Base-by-base conservation (phyloP, 1,140 invertebrate genomes). In the Formica exsecta region DNA sequence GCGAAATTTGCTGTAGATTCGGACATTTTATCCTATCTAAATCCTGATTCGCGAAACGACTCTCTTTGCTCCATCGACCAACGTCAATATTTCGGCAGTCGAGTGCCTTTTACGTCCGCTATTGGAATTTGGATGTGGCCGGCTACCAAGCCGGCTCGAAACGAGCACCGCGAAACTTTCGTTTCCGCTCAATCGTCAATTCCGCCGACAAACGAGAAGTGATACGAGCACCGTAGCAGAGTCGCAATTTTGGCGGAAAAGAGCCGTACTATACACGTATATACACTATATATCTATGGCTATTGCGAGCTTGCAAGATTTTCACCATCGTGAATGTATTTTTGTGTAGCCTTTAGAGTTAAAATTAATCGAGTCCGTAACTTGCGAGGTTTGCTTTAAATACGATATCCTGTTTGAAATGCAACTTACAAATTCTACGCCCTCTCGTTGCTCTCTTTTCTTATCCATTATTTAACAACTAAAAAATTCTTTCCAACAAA, bases 181-280 rank as follows among this genome's bases (percentile, higher is more conserved):
- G 79, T 81, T 81, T 81, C 68, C 68, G 68, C 57, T 83, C 79
- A 74, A 83, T 74, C 79, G 79, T 83, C 79, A 74, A 83, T 83
- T 74, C 41, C 70, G n/a, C 68, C 79, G 70, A 83, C 79, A 74
- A 74, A 83, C 79, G 68, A 83, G 79, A 83, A 83, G 61, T 83
- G 68, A 83, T 83, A 62, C 61, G 81, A 51, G 81, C 85, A 76
- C 38, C 65, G 36, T 66, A 38, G 75, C 25, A 38, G 29, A 65
- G 25, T 84, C n/a, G 65, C 70, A 85, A 84, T 87, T 74, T 86
- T 22, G 57, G 16, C 41, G 84, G 36, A 87, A 76, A 87, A 77
- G 83, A 48, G 54, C 25, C 25, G 38, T 25, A n/a, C 68, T 48
- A 11, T 48, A 41, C 16, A 2, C 11, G 38, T 25, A 19, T 6